Evolutionary conservation across 1,140 invertebrate species (phyloP).

Genomic region (Drepana arcuata): DNA sequence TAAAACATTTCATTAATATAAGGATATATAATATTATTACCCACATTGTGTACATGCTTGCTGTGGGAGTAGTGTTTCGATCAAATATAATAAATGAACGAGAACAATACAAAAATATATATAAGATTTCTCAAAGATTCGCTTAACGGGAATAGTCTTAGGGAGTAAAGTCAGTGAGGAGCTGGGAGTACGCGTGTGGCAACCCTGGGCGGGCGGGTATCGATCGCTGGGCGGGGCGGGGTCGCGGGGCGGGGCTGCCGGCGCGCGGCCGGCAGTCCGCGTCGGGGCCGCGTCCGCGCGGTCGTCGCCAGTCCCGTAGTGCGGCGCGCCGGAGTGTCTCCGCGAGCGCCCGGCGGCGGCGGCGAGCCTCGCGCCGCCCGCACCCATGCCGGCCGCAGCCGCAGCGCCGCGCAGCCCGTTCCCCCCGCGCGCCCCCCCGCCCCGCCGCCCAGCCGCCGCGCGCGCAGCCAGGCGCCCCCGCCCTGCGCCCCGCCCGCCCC

Average conservation of each 20-base stretch:
- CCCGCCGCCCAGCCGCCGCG: conserved; percentile 18
- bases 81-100: no score
- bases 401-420: conserved; percentile 28
- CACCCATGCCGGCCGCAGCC: conserved; percentile 37
- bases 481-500: conserved; percentile 27
- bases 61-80: no score
- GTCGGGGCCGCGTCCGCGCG: conserved; percentile 51
- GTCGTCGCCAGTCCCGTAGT: conserved; percentile 39
- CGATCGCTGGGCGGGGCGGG: conserved; percentile 48
- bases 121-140: no score
- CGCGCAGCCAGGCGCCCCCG: conserved; percentile 21
- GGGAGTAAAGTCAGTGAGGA: no score
- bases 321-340: conserved; percentile 47
- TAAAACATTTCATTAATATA: no score
- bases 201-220: conserved; percentile 32
- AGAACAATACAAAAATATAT: no score
- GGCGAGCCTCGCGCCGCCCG: conserved; percentile 57
- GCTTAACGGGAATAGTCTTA: no score
- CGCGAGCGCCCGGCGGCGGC: conserved; percentile 47
- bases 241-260: conserved; percentile 16
- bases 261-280: conserved; percentile 36
- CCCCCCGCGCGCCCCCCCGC: conserved; percentile 31
- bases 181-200: conserved; percentile 8
- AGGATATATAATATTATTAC: no score
- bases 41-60: no score